Base-by-base conservation (phyloP, 2,113 vertebrate genomes). In the Irena cyanogastra region DNA sequence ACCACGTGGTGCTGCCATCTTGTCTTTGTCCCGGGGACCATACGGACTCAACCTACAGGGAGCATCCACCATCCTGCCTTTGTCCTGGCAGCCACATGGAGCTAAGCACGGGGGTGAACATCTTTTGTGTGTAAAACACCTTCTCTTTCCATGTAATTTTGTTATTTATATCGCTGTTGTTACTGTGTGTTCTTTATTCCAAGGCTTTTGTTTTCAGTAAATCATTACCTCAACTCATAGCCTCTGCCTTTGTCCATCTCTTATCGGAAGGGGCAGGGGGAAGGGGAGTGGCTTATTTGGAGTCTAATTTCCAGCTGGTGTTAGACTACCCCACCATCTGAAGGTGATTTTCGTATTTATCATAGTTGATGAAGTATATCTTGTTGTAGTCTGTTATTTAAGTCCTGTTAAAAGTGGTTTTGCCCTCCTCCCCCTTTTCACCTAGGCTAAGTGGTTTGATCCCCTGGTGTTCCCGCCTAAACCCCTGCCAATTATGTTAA, bases 211-310 rank as follows among this genome's bases (percentile, higher is more conserved):
- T 7, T 47, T 47, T 35, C 45, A 60, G 11, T 18, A 31, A 35
- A 68, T 53, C 21, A 20, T 39, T 75, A 17, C 42, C 28, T 53
- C 39, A n/a, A 30, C 3, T 45, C 23, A 37, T 1, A 52, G 33
- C 13, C 16, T 23, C 42, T 42, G 50, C 27, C 15, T 50, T 37
- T 72, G 59, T 50, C 9, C 30, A 7, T 45, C 24, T 47, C 16
- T 27, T 54, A 14, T 14, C 0, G 0, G n/a, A 47, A 75, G 9
- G 45, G n/a, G 24, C 28, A 39, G 26, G 23, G 16, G 33, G 16
- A 60, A 65, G 24, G 5, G 45, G 16, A 11, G 2, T 39, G 28
- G 16, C 33, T 59, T 81, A 10, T 68, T 60, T 45, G n/a, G 53
- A n/a, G 17, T 68, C 31, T 53, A 26, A 53, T 68, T 60, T 83